Evolutionary conservation across 2,113 vertebrate genomes (phyloP).

Genomic region (Tenrec ecaudatus): DNA sequence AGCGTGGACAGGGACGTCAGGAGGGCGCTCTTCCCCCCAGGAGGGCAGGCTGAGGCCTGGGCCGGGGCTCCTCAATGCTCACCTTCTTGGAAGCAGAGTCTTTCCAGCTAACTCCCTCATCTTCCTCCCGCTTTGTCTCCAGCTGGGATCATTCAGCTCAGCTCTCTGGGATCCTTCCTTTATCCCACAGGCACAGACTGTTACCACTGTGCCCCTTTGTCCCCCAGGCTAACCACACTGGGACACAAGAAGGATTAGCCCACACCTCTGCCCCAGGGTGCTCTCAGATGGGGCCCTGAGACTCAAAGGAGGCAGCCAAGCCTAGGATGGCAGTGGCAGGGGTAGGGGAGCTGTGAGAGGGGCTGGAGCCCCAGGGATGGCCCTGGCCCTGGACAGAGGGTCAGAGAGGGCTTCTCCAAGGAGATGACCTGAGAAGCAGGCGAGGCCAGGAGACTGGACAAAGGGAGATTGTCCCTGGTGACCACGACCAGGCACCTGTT

Average conservation of each 20-base stretch:
- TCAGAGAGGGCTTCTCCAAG: background rate
- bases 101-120: background rate
- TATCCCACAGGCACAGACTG: background rate
- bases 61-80: too few relatives aligned
- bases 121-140: background rate
- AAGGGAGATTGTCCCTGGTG: too few relatives aligned
- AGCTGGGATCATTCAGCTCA: background rate
- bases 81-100: background rate
- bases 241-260: fast-evolving
- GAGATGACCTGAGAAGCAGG: background rate
- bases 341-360: fast-evolving
- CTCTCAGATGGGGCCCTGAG: too few relatives aligned
- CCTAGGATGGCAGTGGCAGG: background rate
- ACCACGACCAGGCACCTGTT: background rate
- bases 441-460: fast-evolving
- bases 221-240: background rate
- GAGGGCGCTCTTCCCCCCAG: too few relatives aligned
- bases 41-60: background rate
- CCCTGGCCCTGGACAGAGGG: background rate
- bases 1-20: background rate
- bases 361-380: fast-evolving
- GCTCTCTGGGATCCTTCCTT: fast-evolving
- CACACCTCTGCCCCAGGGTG: background rate
- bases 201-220: background rate
- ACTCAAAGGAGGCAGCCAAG: background rate